phyloP scores from a whole-genome alignment of 2,113 vertebrate species.

The Carassius gibelio region DNA sequence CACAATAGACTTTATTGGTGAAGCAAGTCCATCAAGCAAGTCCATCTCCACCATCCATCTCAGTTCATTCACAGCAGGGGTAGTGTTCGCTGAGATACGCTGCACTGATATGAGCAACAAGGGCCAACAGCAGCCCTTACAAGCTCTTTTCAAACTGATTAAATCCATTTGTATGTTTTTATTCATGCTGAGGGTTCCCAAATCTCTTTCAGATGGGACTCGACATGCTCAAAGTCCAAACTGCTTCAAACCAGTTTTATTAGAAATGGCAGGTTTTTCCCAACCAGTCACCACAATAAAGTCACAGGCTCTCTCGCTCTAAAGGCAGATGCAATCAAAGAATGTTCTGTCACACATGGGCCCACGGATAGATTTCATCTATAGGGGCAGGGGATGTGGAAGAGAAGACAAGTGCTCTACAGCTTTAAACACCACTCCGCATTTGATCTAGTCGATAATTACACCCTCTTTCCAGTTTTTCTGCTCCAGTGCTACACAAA shows the following conservation, averaged over 20 bases:
- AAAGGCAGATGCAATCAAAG: slow-evolving; percentile 40
- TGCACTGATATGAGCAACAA: slow-evolving; percentile 6
- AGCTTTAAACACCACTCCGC: slow-evolving; percentile 10
- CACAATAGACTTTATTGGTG: background rate
- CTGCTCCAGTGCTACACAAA: background rate
- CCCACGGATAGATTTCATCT: slow-evolving; percentile 4
- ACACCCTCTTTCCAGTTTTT: background rate
- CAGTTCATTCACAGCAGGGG: background rate
- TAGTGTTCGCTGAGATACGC: background rate
- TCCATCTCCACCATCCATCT: background rate
- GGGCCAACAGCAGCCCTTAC: slow-evolving; percentile 48
- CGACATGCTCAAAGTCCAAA: slow-evolving; percentile 41
- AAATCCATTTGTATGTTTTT: slow-evolving; percentile 62
- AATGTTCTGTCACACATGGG: slow-evolving; percentile 30
- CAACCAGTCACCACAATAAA: slow-evolving; percentile 50
- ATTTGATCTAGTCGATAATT: slow-evolving; percentile 8
- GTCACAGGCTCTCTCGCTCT: slow-evolving; percentile 14
- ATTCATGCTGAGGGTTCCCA: slow-evolving; percentile 50
- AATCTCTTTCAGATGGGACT: slow-evolving; percentile 60
- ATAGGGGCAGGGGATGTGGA: background rate
- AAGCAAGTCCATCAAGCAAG: background rate
- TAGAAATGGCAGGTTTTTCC: slow-evolving; percentile 49
- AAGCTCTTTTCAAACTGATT: slow-evolving; percentile 53
- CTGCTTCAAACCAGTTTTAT: slow-evolving; percentile 28
- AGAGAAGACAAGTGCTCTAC: background rate